A percentile compares a stretch with the other conserved stretches of the same genome.
These are phyloP conservation scores for Barypeithes pellucidus DNA, from an alignment of 2,888 invertebrate genomes.

Conservation along the genomic window DNA sequence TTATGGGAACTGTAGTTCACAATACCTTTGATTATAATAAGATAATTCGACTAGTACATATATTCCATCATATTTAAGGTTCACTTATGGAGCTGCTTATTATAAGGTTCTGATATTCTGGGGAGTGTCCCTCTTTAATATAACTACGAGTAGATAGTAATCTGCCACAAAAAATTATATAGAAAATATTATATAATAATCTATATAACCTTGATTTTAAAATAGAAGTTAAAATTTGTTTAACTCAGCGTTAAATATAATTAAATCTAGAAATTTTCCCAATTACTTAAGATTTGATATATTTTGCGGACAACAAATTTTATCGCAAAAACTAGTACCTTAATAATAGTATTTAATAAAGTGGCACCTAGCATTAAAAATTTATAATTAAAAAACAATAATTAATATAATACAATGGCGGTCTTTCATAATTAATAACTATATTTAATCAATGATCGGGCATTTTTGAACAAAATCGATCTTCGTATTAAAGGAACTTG, in stretches of 20 bases:
- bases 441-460: no score
- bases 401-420: no score
- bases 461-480: no score
- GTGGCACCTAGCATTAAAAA: neutral
- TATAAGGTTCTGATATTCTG: no score
- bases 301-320: neutral
- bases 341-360: neutral
- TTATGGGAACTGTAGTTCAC: no score
- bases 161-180: neutral
- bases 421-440: no score
- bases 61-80: no score
- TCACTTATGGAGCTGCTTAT: no score
- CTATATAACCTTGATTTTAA: constrained; percentile 6
- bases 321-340: constrained; percentile 3
- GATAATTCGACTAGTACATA: no score
- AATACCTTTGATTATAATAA: no score
- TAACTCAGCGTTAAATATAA: neutral
- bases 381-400: neutral
- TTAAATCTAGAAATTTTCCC: constrained; percentile 3
- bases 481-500: no score
- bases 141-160: neutral
- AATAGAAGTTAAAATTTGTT: constrained; percentile 4
- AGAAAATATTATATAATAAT: constrained; percentile 9
- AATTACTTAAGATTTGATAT: constrained; percentile 4
- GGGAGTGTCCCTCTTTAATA: neutral